Percentiles rank a stretch among this genome's conserved stretches.
Evolutionary conservation across 2,113 vertebrate genomes (phyloP).

Genomic region (Jacana jacana): DNA sequence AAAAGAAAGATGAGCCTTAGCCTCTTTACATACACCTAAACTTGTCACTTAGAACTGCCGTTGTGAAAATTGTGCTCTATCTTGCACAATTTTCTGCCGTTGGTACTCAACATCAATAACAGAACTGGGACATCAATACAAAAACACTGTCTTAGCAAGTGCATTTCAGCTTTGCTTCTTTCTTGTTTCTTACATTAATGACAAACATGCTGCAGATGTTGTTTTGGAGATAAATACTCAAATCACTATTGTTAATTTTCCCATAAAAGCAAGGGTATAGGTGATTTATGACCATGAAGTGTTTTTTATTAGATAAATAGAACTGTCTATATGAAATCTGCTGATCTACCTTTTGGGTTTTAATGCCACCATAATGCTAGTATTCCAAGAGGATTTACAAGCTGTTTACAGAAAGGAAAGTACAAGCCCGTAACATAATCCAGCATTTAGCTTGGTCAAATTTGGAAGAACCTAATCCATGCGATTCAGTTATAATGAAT

Average conservation of each 20-base stretch:
- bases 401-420: constrained; percentile 36
- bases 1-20: neutral
- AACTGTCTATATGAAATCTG: constrained; percentile 39
- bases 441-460: neutral
- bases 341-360: constrained; percentile 33
- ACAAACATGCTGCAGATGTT: constrained; percentile 36
- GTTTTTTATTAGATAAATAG: constrained; percentile 65
- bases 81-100: too few relatives aligned
- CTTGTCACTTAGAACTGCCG: neutral
- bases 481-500: neutral
- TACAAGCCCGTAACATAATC: constrained; percentile 22
- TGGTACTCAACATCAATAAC: neutral
- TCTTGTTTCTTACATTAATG: constrained; percentile 21
- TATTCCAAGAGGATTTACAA: constrained; percentile 54
- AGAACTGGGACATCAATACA: neutral
- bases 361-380: constrained; percentile 28
- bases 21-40: neutral
- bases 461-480: constrained; percentile 47
- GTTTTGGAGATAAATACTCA: constrained; percentile 33
- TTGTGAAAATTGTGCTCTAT: too few relatives aligned
- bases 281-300: constrained; percentile 43
- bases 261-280: constrained; percentile 31
- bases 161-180: constrained; percentile 25
- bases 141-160: neutral
- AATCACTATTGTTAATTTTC: constrained; percentile 30